Conservation (phyloP, 2,113 vertebrate genomes). For the Gnathonemus longibarbis region DNA sequence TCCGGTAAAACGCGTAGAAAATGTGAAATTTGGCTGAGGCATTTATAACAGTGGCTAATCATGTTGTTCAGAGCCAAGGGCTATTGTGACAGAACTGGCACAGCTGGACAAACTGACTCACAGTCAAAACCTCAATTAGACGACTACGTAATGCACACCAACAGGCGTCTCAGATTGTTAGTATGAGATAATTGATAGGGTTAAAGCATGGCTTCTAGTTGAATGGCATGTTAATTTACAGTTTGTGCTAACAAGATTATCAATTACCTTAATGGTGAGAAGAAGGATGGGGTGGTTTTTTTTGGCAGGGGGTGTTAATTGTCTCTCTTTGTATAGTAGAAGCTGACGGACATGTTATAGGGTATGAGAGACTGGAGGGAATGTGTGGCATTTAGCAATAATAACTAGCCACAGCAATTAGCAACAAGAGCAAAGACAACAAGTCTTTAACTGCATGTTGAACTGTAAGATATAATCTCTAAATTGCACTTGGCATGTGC, state of each 20-base stretch:
- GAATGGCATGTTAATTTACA: background rate
- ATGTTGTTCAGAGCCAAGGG: background rate
- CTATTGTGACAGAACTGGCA: background rate
- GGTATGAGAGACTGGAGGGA: background rate
- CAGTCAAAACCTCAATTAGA: background rate
- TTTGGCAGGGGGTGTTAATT: background rate
- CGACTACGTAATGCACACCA: background rate
- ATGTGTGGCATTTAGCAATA: background rate
- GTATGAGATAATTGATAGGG: background rate
- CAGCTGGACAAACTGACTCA: background rate
- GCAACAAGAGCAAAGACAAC: background rate
- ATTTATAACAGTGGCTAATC: background rate
- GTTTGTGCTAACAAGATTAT: background rate
- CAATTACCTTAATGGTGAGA: constrained; percentile 3
- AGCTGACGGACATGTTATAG: background rate
- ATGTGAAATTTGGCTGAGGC: background rate
- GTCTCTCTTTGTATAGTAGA: background rate
- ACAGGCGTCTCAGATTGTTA: background rate
- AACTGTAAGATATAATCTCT: background rate
- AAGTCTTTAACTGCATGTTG: too few relatives aligned
- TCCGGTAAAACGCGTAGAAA: background rate
- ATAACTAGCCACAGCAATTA: background rate
- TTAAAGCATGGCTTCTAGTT: background rate
- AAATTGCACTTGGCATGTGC: background rate
- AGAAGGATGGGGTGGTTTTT: background rate